Evolutionary conservation across 2,113 vertebrate genomes (phyloP).

Genomic region (Dolichallabes microphthalmus): DNA sequence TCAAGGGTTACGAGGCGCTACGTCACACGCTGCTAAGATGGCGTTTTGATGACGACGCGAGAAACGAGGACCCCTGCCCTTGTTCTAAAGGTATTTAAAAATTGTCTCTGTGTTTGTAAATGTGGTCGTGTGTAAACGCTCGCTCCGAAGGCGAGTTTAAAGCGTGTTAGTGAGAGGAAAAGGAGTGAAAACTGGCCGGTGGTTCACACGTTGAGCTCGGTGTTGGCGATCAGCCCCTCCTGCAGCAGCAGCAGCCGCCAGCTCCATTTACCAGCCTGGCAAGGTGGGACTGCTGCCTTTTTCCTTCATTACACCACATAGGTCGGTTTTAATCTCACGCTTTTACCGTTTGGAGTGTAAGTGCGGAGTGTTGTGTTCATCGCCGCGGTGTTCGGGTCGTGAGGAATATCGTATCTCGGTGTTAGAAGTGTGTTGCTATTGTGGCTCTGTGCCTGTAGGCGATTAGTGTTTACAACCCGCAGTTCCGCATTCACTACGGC

Average conservation of each 20-base stretch:
- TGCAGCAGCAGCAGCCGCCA: conserved; percentile 25
- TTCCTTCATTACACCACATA: neutral
- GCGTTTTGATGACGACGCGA: conserved; percentile 57
- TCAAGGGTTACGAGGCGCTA: conserved; percentile 42
- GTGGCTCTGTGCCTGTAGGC: conserved; percentile 13
- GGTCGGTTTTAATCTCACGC: neutral
- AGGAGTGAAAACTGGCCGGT: neutral
- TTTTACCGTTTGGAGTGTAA: neutral
- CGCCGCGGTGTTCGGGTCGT: neutral
- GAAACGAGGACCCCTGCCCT: conserved; percentile 55
- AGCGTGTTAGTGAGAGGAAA: neutral
- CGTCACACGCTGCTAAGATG: conserved; percentile 54
- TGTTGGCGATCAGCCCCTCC: conserved; percentile 13
- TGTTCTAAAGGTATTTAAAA: conserved; percentile 49
- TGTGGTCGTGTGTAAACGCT: neutral
- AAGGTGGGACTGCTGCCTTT: conserved; percentile 30
- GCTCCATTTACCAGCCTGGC: conserved; percentile 37
- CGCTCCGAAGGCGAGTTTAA: neutral
- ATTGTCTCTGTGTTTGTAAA: neutral
- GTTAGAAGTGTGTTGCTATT: neutral
- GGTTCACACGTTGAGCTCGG: neutral
- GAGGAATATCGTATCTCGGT: neutral
- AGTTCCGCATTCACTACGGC: conserved; percentile 47
- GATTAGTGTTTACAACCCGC: conserved; percentile 35
- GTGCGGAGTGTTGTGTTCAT: neutral